These are phyloP conservation scores for Pipa parva DNA, from an alignment of 2,113 vertebrate species.

Conservation along the genomic window DNA sequence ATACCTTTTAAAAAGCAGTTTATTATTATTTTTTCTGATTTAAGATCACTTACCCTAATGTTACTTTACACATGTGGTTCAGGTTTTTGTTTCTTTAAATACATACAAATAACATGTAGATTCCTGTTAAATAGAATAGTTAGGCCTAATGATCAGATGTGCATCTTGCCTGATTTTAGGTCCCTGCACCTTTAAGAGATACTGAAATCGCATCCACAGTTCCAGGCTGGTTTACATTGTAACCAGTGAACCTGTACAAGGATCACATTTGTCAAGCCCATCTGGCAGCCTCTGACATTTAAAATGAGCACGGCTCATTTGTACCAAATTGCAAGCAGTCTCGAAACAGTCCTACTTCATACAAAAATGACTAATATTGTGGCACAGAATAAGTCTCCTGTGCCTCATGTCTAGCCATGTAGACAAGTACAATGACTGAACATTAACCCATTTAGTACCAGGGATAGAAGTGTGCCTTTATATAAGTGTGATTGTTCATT, in stretches of 20 bases:
- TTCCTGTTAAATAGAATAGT: background rate
- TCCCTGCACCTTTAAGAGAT: constrained; percentile 13
- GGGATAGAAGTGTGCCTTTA: no score
- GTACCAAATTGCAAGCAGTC: constrained; percentile 42
- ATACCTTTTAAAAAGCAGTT: no score
- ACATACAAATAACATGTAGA: background rate
- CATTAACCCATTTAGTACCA: constrained; percentile 4
- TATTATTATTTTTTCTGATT: no score
- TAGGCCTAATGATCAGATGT: background rate
- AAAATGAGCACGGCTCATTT: constrained; percentile 39
- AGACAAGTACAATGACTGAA: constrained; percentile 24
- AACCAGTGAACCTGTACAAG: constrained; percentile 33
- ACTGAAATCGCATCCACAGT: constrained; percentile 18
- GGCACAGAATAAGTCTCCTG: constrained; percentile 38
- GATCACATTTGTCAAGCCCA: constrained; percentile 40
- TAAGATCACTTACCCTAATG: no score
- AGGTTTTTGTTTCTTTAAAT: no score
- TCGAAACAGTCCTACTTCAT: constrained; percentile 34
- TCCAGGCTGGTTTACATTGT: constrained; percentile 27
- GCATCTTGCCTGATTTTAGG: background rate
- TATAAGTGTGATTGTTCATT: no score
- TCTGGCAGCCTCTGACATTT: constrained; percentile 42
- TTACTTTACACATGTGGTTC: no score
- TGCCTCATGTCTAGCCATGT: constrained; percentile 40
- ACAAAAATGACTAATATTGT: constrained; percentile 43